Conservation (phyloP, 2,113 vertebrate genomes). For the Rhea americana region DNA sequence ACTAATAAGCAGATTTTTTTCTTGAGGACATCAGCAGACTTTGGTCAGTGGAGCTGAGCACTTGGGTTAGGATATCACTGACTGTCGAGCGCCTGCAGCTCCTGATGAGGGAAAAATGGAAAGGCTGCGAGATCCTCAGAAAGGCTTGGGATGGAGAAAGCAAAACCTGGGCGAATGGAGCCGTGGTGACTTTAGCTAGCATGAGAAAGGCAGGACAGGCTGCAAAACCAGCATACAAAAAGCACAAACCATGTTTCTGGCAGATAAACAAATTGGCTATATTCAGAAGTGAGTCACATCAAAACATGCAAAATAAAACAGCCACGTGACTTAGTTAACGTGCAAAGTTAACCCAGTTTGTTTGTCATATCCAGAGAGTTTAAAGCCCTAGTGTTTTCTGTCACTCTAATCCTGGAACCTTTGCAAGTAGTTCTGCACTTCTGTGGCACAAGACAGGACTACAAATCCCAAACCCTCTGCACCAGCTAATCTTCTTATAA, state of each 20-base stretch:
- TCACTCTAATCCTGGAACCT: not conserved
- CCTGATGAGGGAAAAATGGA: not conserved
- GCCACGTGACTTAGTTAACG: not conserved
- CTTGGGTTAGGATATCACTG: not conserved
- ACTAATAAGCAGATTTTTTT: rapidly evolving
- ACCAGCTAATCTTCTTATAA: not conserved
- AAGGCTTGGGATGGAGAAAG: not conserved
- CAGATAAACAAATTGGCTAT: not conserved
- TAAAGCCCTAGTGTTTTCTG: not conserved
- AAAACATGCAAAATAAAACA: rapidly evolving
- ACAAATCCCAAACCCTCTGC: not conserved
- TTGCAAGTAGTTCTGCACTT: not conserved
- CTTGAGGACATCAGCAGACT: not conserved
- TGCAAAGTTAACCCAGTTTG: not conserved
- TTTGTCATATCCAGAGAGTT: not conserved
- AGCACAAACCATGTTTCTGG: not conserved
- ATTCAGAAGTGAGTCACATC: too few species aligned
- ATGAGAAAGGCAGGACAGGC: not conserved
- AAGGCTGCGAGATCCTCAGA: not conserved
- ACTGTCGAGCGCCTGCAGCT: rapidly evolving
- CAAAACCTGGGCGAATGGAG: not conserved
- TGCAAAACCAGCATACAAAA: not conserved
- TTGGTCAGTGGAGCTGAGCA: not conserved
- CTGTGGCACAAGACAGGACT: not conserved
- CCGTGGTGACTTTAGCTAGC: not conserved